Evolutionary conservation across 2,888 invertebrate species (phyloP).

Genomic region (Heliconius hortense): DNA sequence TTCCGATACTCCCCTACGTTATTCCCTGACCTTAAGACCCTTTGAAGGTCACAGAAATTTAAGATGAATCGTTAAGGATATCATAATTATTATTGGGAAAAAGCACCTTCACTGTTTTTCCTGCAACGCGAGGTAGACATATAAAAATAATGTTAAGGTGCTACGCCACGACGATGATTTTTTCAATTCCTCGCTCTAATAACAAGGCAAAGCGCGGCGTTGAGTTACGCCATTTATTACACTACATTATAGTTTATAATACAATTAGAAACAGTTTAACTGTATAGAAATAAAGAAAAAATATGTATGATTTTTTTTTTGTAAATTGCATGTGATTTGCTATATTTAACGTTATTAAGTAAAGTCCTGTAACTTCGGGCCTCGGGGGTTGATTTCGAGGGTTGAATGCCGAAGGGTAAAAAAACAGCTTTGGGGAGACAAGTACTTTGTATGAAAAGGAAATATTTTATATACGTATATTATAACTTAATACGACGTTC

Average conservation of each 20-base stretch:
- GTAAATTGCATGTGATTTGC: conserved; percentile 25
- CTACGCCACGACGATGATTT: neutral
- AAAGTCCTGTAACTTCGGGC: conserved; percentile 35
- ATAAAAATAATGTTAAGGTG: no score
- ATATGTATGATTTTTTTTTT: neutral
- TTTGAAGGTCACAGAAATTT: conserved; percentile 9
- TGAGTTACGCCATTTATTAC: neutral
- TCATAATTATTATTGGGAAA: no score
- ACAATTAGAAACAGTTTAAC: neutral
- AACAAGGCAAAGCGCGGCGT: neutral
- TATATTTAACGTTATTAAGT: conserved; percentile 34
- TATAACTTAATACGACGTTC: neutral
- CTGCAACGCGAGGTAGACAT: no score
- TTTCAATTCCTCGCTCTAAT: neutral
- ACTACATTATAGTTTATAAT: neutral
- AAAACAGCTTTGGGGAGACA: conserved; percentile 40
- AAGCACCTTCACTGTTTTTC: no score
- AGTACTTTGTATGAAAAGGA: conserved; percentile 31
- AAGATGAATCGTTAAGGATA: neutral
- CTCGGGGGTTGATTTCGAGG: conserved; percentile 42
- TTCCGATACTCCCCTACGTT: conserved; percentile 8
- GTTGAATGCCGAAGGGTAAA: conserved; percentile 42
- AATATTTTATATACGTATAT: conserved; percentile 25
- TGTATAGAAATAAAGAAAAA: neutral
- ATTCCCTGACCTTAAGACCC: conserved; percentile 10